These are phyloP conservation scores for Drosophila putrida DNA, from an alignment of 2,888 invertebrate species.

Conservation along the genomic window DNA sequence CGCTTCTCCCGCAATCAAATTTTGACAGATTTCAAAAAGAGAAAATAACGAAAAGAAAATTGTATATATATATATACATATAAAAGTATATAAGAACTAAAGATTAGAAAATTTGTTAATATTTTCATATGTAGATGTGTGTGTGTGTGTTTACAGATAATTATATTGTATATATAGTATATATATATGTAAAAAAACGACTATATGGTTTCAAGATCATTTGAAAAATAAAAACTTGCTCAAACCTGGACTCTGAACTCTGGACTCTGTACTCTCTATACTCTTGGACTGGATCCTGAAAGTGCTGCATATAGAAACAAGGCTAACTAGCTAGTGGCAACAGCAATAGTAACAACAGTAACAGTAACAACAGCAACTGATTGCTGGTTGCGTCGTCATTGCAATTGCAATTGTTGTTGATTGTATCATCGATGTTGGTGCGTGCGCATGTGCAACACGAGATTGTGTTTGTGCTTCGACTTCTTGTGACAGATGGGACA, in stretches of 20 bases:
- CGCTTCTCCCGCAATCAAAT: constrained; percentile 22
- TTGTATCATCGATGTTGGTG: constrained; percentile 86
- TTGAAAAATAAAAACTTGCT: constrained; percentile 72
- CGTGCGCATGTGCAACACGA: constrained; percentile 86
- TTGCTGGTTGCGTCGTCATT: constrained; percentile 74
- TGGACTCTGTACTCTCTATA: constrained; percentile 29
- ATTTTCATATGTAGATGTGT: constrained; percentile 33
- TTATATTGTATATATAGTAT: constrained; percentile 30
- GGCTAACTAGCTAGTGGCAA: constrained; percentile 54
- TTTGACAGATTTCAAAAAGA: constrained; percentile 10
- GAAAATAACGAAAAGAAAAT: constrained; percentile 3
- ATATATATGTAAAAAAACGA: constrained; percentile 74
- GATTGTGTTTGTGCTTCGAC: constrained; percentile 86
- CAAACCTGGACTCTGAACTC: constrained; percentile 37
- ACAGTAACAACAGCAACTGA: constrained; percentile 26
- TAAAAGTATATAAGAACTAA: constrained; percentile 27
- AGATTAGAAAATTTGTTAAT: constrained; percentile 55
- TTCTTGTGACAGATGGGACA: constrained; percentile 88
- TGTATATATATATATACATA: constrained; percentile 6
- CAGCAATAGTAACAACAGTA: constrained; percentile 32
- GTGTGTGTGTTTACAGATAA: constrained; percentile 25
- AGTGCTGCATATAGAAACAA: constrained; percentile 42
- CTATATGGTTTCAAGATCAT: constrained; percentile 85
- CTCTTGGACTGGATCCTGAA: constrained; percentile 32
- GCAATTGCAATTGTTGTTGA: constrained; percentile 71